A percentile compares a stretch with the other conserved stretches of the same genome.
These are phyloP conservation scores for Julus scandinavius DNA, from an alignment of 2,888 invertebrate genomes.

Conservation along the genomic window DNA sequence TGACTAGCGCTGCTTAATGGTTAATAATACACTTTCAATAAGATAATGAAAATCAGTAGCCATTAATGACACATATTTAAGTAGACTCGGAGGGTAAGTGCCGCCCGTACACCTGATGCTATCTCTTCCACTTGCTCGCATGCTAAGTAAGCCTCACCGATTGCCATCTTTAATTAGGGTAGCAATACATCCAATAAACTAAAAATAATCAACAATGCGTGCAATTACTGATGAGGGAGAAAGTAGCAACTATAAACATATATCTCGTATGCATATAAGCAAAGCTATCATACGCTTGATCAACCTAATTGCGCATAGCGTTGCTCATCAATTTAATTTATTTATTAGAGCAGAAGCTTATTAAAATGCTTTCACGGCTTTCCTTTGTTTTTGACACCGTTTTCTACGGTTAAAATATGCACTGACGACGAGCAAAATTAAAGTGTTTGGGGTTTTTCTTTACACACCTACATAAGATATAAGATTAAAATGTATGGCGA, in stretches of 20 bases:
- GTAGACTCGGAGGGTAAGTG: neutral
- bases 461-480: neutral
- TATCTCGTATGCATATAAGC: neutral
- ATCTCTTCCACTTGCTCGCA: neutral
- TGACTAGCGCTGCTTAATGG: neutral
- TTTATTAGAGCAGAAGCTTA: constrained; percentile 46
- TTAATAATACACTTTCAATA: constrained; percentile 40
- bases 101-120: neutral
- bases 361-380: constrained; percentile 35
- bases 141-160: constrained; percentile 2
- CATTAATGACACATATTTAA: neutral
- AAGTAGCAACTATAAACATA: constrained; percentile 39
- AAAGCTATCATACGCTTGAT: constrained; percentile 40
- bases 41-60: constrained; percentile 35
- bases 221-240: constrained; percentile 42
- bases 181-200: constrained; percentile 40
- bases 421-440: neutral
- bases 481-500: neutral
- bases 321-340: constrained; percentile 41
- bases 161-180: constrained; percentile 38
- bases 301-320: constrained; percentile 37
- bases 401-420: neutral
- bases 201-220: constrained; percentile 46
- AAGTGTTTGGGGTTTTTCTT: neutral
- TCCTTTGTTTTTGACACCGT: constrained; percentile 33